Evolutionary conservation across 2,797 vertebrate genomes (phyloP), one percentile per base, ranked within the genome.

Genomic region (Sebastes hubbsi): DNA sequence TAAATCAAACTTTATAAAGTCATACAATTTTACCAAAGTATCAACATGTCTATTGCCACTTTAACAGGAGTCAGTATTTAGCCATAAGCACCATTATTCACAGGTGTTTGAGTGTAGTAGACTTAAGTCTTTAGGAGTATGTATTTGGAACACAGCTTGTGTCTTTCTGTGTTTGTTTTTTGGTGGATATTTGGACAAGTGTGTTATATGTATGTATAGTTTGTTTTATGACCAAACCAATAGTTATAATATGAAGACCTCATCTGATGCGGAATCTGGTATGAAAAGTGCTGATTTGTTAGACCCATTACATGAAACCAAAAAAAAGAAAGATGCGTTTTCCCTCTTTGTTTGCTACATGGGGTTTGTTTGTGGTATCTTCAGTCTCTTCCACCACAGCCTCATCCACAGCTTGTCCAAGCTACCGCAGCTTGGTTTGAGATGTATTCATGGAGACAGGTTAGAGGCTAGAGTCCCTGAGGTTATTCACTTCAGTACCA

Each of bases 391-490:
- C 34, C 22, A 34, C 54, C 2, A 32, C 65, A 74, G 75, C 55
- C 75, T 72, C 68, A 64, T 55, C 30, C 63, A 54, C 46, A 18
- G 70, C 60, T 66, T 67, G 74, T 85, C 72, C 64, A 58, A 64
- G 55, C 20, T 56, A 34, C 55, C 32, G n/a, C 24, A 27, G 55
- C 65, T 72, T 6, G 22, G 42, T 89, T 87, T 91, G 87, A 93
- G 62, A 85, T 78, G 24, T 72, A 93, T 91, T 83, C 56, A 82
- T 70, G 16, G 62, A 78, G 89, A 91, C 88, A 87, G 78, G 85
- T 82, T 72, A 55, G 82, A 90, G 80, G 84, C 61, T 58, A 24
- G 59, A 85, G 32, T 82, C 63, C 3, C 77, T 62, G 63, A 85
- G 71, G 80, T 81, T 79, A 69, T 81, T 77, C 72, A 60, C 83